Conservation (phyloP, 2,113 vertebrate genomes). For the Boleophthalmus pectinirostris region DNA sequence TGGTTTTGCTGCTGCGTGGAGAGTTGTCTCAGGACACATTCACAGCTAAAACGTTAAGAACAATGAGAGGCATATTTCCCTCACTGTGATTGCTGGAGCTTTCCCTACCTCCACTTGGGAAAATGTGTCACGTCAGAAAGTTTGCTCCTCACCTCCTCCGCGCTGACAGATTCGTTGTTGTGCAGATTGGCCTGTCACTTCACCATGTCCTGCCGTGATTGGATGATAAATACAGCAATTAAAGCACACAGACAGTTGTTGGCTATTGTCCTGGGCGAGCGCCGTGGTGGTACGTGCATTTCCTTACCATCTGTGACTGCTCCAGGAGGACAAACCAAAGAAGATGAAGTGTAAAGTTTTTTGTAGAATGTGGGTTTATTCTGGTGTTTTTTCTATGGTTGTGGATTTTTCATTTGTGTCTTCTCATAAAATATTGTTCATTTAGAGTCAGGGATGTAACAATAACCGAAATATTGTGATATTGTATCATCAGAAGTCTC, state of each 20-base stretch:
- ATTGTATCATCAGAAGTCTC: no score
- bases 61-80: not conserved
- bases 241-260: slow-evolving; percentile 31
- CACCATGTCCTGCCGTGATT: slow-evolving; percentile 30
- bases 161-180: slow-evolving; percentile 24
- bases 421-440: no score
- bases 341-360: not conserved
- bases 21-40: no score
- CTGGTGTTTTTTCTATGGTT: not conserved
- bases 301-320: slow-evolving; percentile 42
- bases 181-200: slow-evolving; percentile 35
- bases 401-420: not conserved
- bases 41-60: not conserved
- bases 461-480: no score
- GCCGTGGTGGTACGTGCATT: slow-evolving; percentile 28
- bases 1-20: no score
- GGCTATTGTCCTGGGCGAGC: slow-evolving; percentile 16
- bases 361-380: not conserved
- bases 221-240: slow-evolving; percentile 53
- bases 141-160: not conserved
- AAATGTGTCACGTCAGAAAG: not conserved
- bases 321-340: slow-evolving; percentile 16
- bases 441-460: no score
- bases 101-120: not conserved
- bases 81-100: not conserved